Conservation (phyloP, 2,888 invertebrate genomes). For the Pachydiplax longipennis region DNA sequence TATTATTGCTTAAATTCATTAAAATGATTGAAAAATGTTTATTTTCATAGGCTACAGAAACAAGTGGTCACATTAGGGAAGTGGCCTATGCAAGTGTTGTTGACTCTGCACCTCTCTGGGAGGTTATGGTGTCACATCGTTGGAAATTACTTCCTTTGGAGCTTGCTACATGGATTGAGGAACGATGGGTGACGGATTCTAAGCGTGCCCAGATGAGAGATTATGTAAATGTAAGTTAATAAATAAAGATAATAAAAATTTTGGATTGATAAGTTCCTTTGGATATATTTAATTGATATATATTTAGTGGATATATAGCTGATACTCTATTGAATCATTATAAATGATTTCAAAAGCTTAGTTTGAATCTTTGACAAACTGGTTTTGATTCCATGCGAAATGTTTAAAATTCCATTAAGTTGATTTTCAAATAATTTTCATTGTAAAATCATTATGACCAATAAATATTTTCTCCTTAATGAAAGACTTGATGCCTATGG, state of each 20-base stretch:
- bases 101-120: constrained; percentile 80
- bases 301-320: too few species aligned
- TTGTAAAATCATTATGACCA: too few species aligned
- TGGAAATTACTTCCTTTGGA: constrained; percentile 83
- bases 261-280: too few species aligned
- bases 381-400: background rate
- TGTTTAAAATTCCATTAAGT: background rate
- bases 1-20: too few species aligned
- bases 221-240: constrained; percentile 67
- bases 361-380: too few species aligned
- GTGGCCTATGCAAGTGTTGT: constrained; percentile 72
- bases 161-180: constrained; percentile 82
- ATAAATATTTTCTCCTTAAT: too few species aligned
- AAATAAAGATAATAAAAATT: too few species aligned
- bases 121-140: constrained; percentile 78
- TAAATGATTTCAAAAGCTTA: too few species aligned
- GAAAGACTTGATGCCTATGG: too few species aligned
- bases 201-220: constrained; percentile 79
- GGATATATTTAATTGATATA: too few species aligned
- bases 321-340: too few species aligned
- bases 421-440: background rate
- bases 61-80: constrained; percentile 61
- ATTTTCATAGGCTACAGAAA: constrained; percentile 50
- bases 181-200: constrained; percentile 74
- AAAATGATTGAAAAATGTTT: constrained; percentile 55